Evolutionary conservation across 64 coral and sea anemone genomes (phyloP).

Genomic region (Stichodactyla helianthus): DNA sequence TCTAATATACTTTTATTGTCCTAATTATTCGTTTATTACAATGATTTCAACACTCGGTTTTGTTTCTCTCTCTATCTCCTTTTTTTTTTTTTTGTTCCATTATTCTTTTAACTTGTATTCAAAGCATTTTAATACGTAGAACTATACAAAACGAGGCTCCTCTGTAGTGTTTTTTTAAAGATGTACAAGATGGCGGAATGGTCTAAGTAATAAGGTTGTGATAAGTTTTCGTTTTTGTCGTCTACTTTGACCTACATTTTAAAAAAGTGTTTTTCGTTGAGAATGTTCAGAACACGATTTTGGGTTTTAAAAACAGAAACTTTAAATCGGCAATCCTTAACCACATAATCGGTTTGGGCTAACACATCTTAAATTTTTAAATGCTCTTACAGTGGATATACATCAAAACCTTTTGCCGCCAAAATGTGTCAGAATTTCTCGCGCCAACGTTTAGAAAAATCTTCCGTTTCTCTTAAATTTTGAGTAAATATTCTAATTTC

Average conservation of each 20-base stretch:
- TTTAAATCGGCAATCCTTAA: not conserved
- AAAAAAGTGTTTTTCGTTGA: not conserved
- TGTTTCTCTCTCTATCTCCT: too few species aligned
- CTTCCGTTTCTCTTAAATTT: not conserved
- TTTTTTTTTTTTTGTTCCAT: too few species aligned
- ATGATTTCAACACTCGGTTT: too few species aligned
- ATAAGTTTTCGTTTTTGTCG: not conserved
- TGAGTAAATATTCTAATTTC: not conserved
- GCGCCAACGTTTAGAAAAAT: not conserved
- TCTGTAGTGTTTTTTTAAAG: too few species aligned
- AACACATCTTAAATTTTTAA: not conserved
- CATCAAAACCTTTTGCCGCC: not conserved
- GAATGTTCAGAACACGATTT: not conserved
- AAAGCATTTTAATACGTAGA: not conserved
- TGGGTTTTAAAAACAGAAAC: not conserved
- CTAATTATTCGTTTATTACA: not conserved
- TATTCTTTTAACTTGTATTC: not conserved
- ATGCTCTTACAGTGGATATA: not conserved
- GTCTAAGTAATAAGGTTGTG: too few species aligned
- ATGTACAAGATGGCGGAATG: too few species aligned
- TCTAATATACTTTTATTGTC: not conserved
- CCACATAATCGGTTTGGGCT: not conserved
- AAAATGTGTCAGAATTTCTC: not conserved
- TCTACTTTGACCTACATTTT: not conserved
- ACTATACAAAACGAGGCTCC: too few species aligned